Evolutionary conservation across 2,797 vertebrate genomes (phyloP), one percentile per base, ranked within the genome.

Genomic region (Argya squamiceps): DNA sequence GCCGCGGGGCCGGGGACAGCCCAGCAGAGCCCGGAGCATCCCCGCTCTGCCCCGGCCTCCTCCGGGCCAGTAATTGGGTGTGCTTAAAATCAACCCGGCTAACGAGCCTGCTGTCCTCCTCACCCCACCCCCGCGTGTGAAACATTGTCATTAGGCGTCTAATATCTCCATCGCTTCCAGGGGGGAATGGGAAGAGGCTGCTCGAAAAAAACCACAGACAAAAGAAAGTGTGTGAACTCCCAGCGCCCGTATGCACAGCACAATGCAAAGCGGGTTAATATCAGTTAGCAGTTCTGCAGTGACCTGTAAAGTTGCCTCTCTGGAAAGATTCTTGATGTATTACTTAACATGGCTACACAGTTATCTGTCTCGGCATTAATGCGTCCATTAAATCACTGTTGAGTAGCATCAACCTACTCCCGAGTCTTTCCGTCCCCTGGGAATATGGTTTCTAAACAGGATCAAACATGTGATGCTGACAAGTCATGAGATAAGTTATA

Each of bases 371-470:
- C 52, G 17, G 65, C 64, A 59, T 93, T 97, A 97, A 96, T 86
- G 87, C 88, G 83, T 96, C 93, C 90, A 93, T 98, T 94, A 97
- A 97, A 96, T 96, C 96, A 94, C 49, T 52, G 88, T 63, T 59
- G 93, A 97, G 92, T 74, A 93, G 29, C 90, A 93, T 89, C 85
- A 68, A 83, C 90, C 88, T 65, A 81, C 78, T 94, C 97, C 93
- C 29, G 9, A 92, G 94, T 94, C 36, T 94, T 94, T 96, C 88
- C 27, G 50, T 95, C 82, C 92, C 92, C 44, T 59, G 71, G 96
- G 96, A 97, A 95, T 92, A 96, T 84, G 96, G 96, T 97, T 98
- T 96, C 93, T 89, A 97, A 97, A 93, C 95, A 91, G 76, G 84
- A 90, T 64, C 78, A 96, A 97, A 92, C 93, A 89, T 96, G 96